Conservation (phyloP, 2,113 vertebrate species). For the Sapajus apella region DNA sequence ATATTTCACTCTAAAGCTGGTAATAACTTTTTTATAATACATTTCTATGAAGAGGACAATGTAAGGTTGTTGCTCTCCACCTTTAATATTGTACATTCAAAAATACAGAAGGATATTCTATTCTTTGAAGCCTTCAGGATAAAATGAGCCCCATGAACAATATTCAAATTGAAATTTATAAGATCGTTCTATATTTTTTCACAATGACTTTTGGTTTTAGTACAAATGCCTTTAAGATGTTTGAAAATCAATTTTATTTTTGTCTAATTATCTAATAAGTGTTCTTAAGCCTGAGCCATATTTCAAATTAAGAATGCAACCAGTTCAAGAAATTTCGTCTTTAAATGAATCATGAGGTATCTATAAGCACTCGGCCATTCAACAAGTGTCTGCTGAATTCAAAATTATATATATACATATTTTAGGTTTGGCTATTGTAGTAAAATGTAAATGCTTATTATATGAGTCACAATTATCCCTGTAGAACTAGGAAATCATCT, state of each 20-base stretch:
- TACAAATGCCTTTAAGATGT: not conserved
- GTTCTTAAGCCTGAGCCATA: not conserved
- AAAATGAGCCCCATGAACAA: not conserved
- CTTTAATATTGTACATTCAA: not conserved
- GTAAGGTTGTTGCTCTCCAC: not conserved
- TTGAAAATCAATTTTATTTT: conserved; percentile 16
- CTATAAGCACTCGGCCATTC: not conserved
- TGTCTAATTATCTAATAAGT: not conserved
- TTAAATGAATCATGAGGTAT: not conserved
- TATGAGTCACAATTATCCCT: not conserved
- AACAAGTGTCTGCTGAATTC: conserved; percentile 35
- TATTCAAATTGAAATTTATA: not conserved
- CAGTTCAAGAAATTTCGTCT: not conserved
- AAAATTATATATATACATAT: not conserved
- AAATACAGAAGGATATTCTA: not conserved
- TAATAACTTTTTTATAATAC: not conserved
- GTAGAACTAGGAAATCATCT: not conserved
- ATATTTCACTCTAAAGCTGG: not conserved
- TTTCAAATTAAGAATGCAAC: not conserved
- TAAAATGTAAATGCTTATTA: conserved; percentile 7
- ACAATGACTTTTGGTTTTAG: not conserved
- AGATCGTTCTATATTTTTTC: not conserved
- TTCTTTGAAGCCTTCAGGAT: not conserved
- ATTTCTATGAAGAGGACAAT: not conserved
- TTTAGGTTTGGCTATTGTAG: not conserved